Evolutionary conservation across 2,888 invertebrate species (phyloP), one percentile per base, ranked within the genome.

Genomic region (Ochropacha duplaris): DNA sequence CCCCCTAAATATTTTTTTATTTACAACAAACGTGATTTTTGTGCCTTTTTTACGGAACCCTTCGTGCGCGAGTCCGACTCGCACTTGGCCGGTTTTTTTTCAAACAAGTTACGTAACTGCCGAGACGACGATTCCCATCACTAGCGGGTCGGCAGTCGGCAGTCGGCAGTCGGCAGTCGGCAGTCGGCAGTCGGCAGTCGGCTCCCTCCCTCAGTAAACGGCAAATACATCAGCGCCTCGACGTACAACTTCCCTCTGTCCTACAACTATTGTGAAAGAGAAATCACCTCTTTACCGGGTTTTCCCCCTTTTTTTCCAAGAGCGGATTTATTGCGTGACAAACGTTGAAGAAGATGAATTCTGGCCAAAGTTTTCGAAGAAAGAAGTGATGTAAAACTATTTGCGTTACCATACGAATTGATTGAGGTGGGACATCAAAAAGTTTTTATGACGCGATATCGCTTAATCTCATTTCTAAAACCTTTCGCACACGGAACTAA

Each of bases 371-470:
- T 14, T 26, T 22, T 54, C 14, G 34, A 44, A 34, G 31, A 50
- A 50, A 49, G 16, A 58, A 50, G 36, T 22, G 54, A 55, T 44
- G n/a, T 44, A 19, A 44, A 44, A 44, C 44, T 44, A 19, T 44
- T 19, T 39, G 50, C 52, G 65, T 65, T 65, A n/a, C 56, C 65
- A 65, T 62, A 58, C 57, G 59, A 55, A 65, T 57, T 55, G 62
- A 62, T 65, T 49, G 51, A 49, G 54, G 50, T 54, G 36, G 52
- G 52, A 57, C 56, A 62, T 56, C 59, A 59, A 31, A 61, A 64
- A 65, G 59, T 59, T 65, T 52, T 22, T 26, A 19, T n/a, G 49
- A n/a, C n/a, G n/a, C n/a, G n/a, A n/a, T n/a, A n/a, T n/a, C n/a
- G n/a, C n/a, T n/a, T n/a, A n/a, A n/a, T n/a, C n/a, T n/a, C n/a